Conservation (phyloP, 2,797 vertebrate genomes). For the Eutrigla gurnardus region DNA sequence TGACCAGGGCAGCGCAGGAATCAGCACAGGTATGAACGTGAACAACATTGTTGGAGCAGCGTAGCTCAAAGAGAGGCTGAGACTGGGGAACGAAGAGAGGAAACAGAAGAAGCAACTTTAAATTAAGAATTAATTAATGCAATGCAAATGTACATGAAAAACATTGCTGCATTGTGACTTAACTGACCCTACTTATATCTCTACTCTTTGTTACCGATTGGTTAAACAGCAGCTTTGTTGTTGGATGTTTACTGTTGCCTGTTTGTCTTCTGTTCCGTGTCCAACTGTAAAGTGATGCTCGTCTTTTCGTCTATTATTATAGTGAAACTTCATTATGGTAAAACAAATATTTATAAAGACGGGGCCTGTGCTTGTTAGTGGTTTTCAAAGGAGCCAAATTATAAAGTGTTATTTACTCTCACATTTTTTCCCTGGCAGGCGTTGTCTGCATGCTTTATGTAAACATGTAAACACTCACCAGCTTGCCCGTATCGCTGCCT, state of each 20-base stretch:
- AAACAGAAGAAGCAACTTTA: not conserved
- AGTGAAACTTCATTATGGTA: constrained; percentile 37
- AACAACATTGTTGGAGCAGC: constrained; percentile 94
- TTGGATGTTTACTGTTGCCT: constrained; percentile 21
- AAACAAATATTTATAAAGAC: constrained; percentile 61
- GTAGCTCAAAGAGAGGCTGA: constrained; percentile 92
- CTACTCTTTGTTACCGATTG: constrained; percentile 10
- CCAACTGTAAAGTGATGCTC: constrained; percentile 23
- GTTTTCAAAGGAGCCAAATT: constrained; percentile 49
- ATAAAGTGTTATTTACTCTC: constrained; percentile 37
- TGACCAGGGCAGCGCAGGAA: constrained; percentile 91
- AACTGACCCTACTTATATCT: constrained; percentile 5
- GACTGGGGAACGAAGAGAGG: constrained; percentile 51
- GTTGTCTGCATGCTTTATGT: not conserved
- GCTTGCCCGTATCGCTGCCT: constrained; percentile 85
- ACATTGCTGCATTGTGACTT: constrained; percentile 7
- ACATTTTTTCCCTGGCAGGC: constrained; percentile 28
- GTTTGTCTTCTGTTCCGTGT: constrained; percentile 24
- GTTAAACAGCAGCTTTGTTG: constrained; percentile 11
- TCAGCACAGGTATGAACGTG: constrained; percentile 94
- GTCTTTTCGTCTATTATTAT: constrained; percentile 30
- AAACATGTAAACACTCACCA: constrained; percentile 78
- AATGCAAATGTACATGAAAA: not conserved
- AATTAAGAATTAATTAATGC: not conserved
- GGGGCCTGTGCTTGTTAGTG: constrained; percentile 34